A percentile compares a stretch with the other conserved stretches of the same genome.
Conservation (phyloP, 2,888 invertebrate genomes). For the Ligdia adustata region DNA sequence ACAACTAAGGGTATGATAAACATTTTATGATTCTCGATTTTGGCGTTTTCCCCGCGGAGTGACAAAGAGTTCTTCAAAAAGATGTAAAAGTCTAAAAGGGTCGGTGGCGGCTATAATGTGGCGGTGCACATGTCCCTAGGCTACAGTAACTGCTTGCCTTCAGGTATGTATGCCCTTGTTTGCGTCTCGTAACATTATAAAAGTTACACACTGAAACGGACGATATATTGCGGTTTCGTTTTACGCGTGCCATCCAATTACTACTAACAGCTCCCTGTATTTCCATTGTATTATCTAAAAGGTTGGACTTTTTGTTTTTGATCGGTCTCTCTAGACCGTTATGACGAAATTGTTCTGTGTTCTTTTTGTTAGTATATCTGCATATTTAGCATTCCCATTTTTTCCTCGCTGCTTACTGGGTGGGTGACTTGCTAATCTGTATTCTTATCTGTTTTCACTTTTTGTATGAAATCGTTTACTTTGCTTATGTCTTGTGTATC, state of each 20-base stretch:
- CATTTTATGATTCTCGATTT: constrained; percentile 35
- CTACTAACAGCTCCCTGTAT: constrained; percentile 6
- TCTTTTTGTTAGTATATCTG: background rate
- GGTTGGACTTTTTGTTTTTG: constrained; percentile 12
- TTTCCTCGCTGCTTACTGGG: background rate
- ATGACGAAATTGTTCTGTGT: background rate
- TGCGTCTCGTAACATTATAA: constrained; percentile 22
- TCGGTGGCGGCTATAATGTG: constrained; percentile 27
- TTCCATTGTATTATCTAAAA: constrained; percentile 5
- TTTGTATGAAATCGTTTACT: too few relatives aligned
- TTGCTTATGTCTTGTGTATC: background rate
- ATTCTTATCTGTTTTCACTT: too few relatives aligned
- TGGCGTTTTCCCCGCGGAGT: constrained; percentile 20
- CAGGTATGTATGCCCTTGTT: constrained; percentile 18
- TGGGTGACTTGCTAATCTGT: too few relatives aligned
- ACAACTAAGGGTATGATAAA: constrained; percentile 32
- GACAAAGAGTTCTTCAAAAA: constrained; percentile 26
- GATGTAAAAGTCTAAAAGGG: constrained; percentile 28
- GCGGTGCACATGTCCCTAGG: constrained; percentile 19
- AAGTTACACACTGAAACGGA: constrained; percentile 19
- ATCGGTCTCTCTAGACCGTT: constrained; percentile 4
- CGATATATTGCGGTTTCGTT: constrained; percentile 16
- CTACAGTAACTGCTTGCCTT: constrained; percentile 15
- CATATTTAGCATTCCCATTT: too few relatives aligned
- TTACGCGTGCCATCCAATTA: constrained; percentile 23